These are phyloP conservation scores for Hirtodrosophila cameraria DNA, from an alignment of 2,888 invertebrate genomes.

Conservation along the genomic window DNA sequence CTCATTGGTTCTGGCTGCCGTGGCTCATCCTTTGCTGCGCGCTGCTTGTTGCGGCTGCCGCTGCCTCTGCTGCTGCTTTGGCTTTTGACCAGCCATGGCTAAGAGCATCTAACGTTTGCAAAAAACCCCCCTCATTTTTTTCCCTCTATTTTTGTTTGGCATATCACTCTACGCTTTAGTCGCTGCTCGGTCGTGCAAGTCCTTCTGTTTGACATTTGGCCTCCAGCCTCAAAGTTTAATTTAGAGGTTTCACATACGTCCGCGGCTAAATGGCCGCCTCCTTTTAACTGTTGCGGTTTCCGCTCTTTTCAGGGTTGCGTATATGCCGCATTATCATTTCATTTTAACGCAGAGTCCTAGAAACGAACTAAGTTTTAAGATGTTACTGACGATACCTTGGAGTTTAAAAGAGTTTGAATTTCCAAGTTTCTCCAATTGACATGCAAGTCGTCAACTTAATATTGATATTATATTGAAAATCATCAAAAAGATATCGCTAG, in stretches of 20 bases:
- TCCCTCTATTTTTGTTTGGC: constrained; percentile 22
- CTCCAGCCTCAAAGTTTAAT: constrained; percentile 59
- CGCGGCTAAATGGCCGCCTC: constrained; percentile 34
- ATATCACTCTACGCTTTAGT: constrained; percentile 25
- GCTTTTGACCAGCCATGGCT: constrained; percentile 44
- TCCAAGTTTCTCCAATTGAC: too few relatives aligned
- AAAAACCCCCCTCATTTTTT: not conserved
- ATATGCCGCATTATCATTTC: not conserved
- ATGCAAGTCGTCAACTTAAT: too few relatives aligned
- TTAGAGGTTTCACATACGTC: constrained; percentile 58
- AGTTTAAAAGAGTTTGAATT: too few relatives aligned
- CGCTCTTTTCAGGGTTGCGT: constrained; percentile 1
- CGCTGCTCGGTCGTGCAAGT: constrained; percentile 15
- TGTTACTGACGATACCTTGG: too few relatives aligned
- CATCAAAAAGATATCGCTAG: too few relatives aligned
- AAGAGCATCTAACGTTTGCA: constrained; percentile 11
- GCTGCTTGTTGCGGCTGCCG: constrained; percentile 64
- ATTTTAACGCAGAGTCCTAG: too few relatives aligned
- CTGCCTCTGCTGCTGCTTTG: constrained; percentile 31
- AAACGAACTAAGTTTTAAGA: too few relatives aligned
- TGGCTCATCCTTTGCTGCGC: constrained; percentile 44
- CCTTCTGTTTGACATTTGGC: constrained; percentile 45
- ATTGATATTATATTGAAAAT: too few relatives aligned
- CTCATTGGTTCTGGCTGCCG: constrained; percentile 63
- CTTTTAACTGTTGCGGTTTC: constrained; percentile 41